Evolutionary conservation across 2,113 vertebrate genomes (phyloP), one percentile per base, ranked within the genome.

Genomic region (Phylloscopus whistleri): DNA sequence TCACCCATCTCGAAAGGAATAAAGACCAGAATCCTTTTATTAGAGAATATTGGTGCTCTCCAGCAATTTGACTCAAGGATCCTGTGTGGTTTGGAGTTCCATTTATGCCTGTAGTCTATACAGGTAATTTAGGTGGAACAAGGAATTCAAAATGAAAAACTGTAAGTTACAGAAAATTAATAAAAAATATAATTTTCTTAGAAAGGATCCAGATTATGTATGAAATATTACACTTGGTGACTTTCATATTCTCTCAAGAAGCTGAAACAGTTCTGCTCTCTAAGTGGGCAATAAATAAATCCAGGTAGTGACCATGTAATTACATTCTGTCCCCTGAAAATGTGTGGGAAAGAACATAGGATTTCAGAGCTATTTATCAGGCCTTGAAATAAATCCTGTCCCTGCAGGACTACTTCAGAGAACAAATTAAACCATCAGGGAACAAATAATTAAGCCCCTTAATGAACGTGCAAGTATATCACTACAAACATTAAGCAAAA

Each of bases 401-500:
- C 28, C 73, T 82, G 43, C 39, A 68, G 33, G 33, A 67, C 87
- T 84, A 72, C 18, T 64, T 89, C 84, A 80, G 48, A 70, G 60
- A 89, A 78, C 55, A 84, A 70, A 72, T 30, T 63, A 92, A 94
- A 75, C 28, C 66, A 82, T 72, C 53, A 87, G 48, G 66, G 60
- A 94, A 74, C 33, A 94, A 92, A 89, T 72, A 91, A 84, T 91
- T 81, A 90, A 91, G 66, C 17, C 53, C 37, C 66, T 78, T 87
- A 90, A 90, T 52, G 64, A 73, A 84, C 51, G 9, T 59, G 15
- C 46, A 83, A 88, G n/a, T 44, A 12, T 56, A 83, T 70, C n/a
- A 63, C 68, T 75, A 89, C 13, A 92, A 59, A 84, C 11, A 79
- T 81, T 73, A 84, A 67, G 76, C 39, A 81, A 81, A 92, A 93